These are phyloP conservation scores for Electrophaes corylata DNA, from an alignment of 2,888 invertebrate genomes.

Conservation along the genomic window DNA sequence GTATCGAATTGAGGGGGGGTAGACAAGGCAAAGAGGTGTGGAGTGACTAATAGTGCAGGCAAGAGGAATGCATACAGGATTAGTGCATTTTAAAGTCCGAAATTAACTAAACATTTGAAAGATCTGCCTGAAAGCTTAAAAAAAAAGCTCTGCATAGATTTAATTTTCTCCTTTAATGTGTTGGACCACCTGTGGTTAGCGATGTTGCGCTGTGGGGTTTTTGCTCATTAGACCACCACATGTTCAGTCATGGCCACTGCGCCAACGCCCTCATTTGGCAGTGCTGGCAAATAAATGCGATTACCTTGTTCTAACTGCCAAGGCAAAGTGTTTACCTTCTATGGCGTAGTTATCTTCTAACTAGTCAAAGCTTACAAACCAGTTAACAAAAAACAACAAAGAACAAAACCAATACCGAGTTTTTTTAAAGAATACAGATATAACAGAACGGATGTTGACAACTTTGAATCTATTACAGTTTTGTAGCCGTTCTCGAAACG, in stretches of 20 bases:
- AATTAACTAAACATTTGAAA: too few relatives aligned
- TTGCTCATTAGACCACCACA: slow-evolving; percentile 17
- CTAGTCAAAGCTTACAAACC: slow-evolving; percentile 14
- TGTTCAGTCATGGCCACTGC: slow-evolving; percentile 41
- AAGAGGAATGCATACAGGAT: neutral
- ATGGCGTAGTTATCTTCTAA: slow-evolving; percentile 35
- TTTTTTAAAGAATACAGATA: neutral
- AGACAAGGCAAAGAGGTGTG: too few relatives aligned
- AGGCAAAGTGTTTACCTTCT: slow-evolving; percentile 39
- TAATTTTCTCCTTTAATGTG: neutral
- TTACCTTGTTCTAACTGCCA: slow-evolving; percentile 38
- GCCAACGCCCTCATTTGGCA: slow-evolving; percentile 52
- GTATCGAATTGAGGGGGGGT: too few relatives aligned
- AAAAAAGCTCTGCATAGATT: neutral
- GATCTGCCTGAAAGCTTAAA: neutral
- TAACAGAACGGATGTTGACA: slow-evolving; percentile 20
- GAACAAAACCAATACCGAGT: too few relatives aligned
- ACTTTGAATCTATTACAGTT: neutral
- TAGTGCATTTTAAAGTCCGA: neutral
- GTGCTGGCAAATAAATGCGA: slow-evolving; percentile 48
- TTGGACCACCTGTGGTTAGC: slow-evolving; percentile 18
- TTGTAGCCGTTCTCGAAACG: neutral
- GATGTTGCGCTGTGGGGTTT: slow-evolving; percentile 14
- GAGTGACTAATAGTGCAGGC: neutral
- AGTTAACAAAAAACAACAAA: neutral